Evolutionary conservation across 2,888 invertebrate species (phyloP), one percentile per base, ranked within the genome.

Genomic region (Amphipyra berbera): DNA sequence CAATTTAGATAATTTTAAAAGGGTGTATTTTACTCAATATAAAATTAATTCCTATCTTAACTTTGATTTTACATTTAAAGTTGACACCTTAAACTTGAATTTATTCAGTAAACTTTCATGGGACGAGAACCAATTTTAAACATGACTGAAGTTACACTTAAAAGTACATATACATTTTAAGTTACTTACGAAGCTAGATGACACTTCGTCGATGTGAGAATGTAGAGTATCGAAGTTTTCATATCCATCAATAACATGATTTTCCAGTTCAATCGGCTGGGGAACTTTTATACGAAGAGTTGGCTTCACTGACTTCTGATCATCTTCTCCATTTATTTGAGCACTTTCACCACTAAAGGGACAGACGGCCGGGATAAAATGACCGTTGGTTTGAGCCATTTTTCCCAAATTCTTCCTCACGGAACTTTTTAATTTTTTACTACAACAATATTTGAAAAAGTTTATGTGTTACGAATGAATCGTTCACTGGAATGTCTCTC

Each of bases 201-300:
- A 65, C 14, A 88, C 78, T 58, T 90, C 91, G 35, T 88, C 89
- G 7, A 87, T 78, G 2, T 85, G 85, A 12, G 90, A 90, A 73
- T 94, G 89, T 33, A 94, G 81, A 5, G 83, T 83, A 56, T 95
- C 95, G 15, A 87, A 84, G 49, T 86, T 89, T 69, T 93, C 91
- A 14, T 61, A 73, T 48, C 87, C 88, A 8, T 79, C 73, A 44
- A 79, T 77, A 14, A 88, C 62, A 70, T 89, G 87, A 64, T 94
- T 93, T 75, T 87, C 89, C 81, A 95, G 76, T 68, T 84, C 87
- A 56, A 94, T 81, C 5, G 94, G 92, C 41, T 89, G 91, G n/a
- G 90, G 88, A 68, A 94, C 90, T 83, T 92, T 92, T 6, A 95
- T 80, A 15, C 88, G 87, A 45, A 94, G 84, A 48, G 87, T 88